Percentiles rank a stretch among this genome's conserved stretches.
Evolutionary conservation across 1,140 invertebrate species (phyloP).

Genomic region (Drosophila bocqueti): DNA sequence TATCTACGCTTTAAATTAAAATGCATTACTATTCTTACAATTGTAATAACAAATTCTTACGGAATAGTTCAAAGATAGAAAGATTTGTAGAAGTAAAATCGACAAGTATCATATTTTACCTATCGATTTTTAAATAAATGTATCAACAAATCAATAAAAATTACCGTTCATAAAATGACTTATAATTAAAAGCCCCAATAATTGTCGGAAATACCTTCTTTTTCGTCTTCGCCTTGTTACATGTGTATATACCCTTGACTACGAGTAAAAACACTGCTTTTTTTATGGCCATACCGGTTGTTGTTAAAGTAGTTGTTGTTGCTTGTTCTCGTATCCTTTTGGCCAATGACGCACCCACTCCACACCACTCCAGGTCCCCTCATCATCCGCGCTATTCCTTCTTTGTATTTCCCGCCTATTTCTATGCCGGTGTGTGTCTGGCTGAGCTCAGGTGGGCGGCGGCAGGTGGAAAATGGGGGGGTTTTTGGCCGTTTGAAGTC

Average conservation of each 20-base stretch:
- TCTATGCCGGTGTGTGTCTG: slow-evolving; percentile 49
- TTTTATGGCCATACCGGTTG: slow-evolving; percentile 55
- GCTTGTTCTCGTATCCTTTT: slow-evolving; percentile 64
- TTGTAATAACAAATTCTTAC: no score
- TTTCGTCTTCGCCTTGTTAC: neutral
- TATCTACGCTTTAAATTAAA: no score
- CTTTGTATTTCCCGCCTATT: slow-evolving; percentile 46
- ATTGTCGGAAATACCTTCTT: neutral
- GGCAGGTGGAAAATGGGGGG: slow-evolving; percentile 24
- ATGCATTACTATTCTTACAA: no score
- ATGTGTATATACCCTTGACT: slow-evolving; percentile 14
- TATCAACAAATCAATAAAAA: neutral
- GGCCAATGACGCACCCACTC: slow-evolving; percentile 53
- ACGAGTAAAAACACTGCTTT: slow-evolving; percentile 31
- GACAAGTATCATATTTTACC: neutral
- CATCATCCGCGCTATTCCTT: slow-evolving; percentile 9
- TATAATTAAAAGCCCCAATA: neutral
- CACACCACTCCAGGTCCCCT: slow-evolving; percentile 3
- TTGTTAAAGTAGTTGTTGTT: slow-evolving; percentile 34
- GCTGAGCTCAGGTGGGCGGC: slow-evolving; percentile 30
- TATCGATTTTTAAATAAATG: neutral
- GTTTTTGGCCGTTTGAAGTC: slow-evolving; percentile 53
- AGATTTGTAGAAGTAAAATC: neutral
- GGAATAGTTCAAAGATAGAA: neutral
- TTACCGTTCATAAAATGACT: neutral